Evolutionary conservation across 2,888 invertebrate species (phyloP).

Genomic region (Rhagonycha lutea): DNA sequence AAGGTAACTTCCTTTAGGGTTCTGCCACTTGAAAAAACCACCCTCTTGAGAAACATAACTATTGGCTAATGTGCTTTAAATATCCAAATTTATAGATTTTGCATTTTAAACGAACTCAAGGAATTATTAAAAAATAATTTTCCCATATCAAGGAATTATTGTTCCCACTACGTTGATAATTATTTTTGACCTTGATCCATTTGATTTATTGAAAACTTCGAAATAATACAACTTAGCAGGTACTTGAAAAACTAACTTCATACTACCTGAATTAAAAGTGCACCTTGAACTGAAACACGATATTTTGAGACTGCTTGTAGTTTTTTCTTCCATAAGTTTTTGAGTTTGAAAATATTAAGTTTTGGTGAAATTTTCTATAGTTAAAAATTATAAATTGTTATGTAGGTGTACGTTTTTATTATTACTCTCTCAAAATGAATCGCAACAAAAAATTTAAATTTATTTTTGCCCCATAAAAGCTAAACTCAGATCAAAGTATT

Average conservation of each 20-base stretch:
- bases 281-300: not conserved
- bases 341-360: not conserved
- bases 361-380: too few species aligned
- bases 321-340: not conserved
- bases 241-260: not conserved
- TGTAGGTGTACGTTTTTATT: too few species aligned
- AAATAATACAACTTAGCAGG: not conserved
- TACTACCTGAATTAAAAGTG: not conserved
- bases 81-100: not conserved
- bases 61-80: not conserved
- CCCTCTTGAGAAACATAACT: not conserved
- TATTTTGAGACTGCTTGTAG: not conserved
- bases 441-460: too few species aligned
- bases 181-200: not conserved
- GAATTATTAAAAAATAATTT: too few species aligned
- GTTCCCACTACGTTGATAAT: not conserved
- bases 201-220: not conserved
- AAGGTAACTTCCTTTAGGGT: slow-evolving; percentile 2
- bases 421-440: too few species aligned
- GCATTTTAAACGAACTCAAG: not conserved
- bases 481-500: not conserved
- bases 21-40: not conserved
- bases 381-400: too few species aligned
- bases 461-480: not conserved
- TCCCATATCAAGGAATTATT: too few species aligned